These are phyloP conservation scores for Latheticus oryzae DNA, from an alignment of 2,888 invertebrate species.

Conservation along the genomic window DNA sequence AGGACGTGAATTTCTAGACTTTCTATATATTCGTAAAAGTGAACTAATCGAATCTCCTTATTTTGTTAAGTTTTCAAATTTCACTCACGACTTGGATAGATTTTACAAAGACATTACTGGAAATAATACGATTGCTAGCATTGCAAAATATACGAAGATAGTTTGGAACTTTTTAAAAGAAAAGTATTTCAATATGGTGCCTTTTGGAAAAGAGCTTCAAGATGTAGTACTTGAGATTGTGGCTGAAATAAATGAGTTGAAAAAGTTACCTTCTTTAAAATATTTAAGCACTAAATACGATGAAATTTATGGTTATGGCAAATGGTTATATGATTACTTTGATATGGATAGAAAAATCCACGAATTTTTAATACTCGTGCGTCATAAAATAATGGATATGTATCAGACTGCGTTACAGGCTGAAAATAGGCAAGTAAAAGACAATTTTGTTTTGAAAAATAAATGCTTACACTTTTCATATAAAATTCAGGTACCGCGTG, in stretches of 20 bases:
- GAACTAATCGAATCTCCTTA: constrained; percentile 85
- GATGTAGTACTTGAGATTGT: constrained; percentile 73
- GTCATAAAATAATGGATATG: constrained; percentile 78
- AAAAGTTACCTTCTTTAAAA: constrained; percentile 72
- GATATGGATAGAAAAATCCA: constrained; percentile 78
- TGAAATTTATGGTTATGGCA: constrained; percentile 73
- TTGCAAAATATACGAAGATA: constrained; percentile 79
- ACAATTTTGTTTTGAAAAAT: constrained; percentile 25
- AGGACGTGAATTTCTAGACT: constrained; percentile 81
- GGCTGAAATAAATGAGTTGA: constrained; percentile 71
- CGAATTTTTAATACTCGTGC: constrained; percentile 72
- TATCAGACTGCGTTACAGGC: constrained; percentile 84
- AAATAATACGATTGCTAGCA: constrained; percentile 82
- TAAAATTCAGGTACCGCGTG: constrained; percentile 74
- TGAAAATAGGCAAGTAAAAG: constrained; percentile 74
- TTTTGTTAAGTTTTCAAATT: constrained; percentile 82
- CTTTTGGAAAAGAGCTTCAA: constrained; percentile 76
- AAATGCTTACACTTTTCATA: constrained; percentile 31
- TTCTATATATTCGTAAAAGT: constrained; percentile 82
- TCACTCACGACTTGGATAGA: constrained; percentile 83
- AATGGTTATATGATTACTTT: constrained; percentile 83
- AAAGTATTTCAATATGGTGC: constrained; percentile 75
- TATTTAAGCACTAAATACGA: constrained; percentile 69
- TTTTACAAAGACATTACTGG: constrained; percentile 82
- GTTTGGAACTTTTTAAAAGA: constrained; percentile 76